Percentiles rank a stretch among this genome's conserved stretches.
phyloP scores from a whole-genome alignment of 2,113 vertebrate species.

The Leucosticte australis region DNA sequence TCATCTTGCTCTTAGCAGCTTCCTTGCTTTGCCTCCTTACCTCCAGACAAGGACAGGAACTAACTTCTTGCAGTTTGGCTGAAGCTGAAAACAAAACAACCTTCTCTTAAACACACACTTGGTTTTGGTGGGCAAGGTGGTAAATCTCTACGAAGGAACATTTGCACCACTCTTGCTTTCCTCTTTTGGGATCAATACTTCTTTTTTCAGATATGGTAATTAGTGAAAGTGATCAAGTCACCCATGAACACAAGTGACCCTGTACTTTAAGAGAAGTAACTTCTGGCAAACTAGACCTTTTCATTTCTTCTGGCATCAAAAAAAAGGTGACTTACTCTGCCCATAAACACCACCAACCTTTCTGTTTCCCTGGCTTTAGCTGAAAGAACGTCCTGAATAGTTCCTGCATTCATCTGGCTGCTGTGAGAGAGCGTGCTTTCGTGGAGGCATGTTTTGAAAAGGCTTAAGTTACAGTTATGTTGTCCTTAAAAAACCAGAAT shows the following conservation, averaged over 20 bases:
- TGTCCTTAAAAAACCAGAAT: neutral
- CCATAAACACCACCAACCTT: neutral
- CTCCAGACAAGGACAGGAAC: neutral
- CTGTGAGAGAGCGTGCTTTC: neutral
- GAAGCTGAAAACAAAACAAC: neutral
- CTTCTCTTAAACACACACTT: neutral
- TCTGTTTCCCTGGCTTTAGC: neutral
- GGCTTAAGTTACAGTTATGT: constrained; percentile 28
- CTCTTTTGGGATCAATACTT: neutral
- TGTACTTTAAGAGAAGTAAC: neutral
- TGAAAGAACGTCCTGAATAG: neutral
- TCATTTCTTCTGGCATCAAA: neutral
- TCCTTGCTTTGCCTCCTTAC: neutral
- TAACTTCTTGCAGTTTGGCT: neutral
- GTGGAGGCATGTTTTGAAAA: constrained; percentile 39
- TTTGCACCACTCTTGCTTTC: neutral
- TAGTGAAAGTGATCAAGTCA: neutral
- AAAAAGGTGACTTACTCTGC: neutral
- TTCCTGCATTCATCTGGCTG: neutral
- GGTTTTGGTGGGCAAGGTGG: neutral
- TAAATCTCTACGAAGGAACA: neutral
- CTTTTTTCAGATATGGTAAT: neutral
- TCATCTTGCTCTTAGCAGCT: neutral
- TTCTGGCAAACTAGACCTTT: neutral
- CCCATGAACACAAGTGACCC: neutral